Evolutionary conservation across 2,888 invertebrate species (phyloP), one percentile per base, ranked within the genome.

Genomic region (Melieria picta): DNA sequence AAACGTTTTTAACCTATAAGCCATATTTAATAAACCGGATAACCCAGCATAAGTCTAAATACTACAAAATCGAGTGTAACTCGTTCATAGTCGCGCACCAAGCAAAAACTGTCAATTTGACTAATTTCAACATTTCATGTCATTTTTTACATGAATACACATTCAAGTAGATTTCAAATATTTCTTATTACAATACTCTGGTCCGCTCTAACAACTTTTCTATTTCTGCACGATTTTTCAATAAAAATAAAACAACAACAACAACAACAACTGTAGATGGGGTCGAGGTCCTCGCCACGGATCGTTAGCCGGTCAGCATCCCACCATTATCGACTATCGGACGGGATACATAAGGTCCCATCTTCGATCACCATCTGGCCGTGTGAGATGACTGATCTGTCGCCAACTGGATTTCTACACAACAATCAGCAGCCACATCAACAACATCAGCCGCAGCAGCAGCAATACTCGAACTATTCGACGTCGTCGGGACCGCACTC

Each of bases 351-450:
- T 96, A 86, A 92, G 95, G 81, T 96, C 96, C 78, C 94, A 96
- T 88, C 91, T 97, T 81, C 92, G 96, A 80, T 96, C 96, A 82
- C 96, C 96, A 65, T 96, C 95, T 77, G 96, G 96, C 85, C 92
- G 96, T 88, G 96, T 96, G 87, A 91, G 96, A 92, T 96, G 94
- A 95, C 93, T 91, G 89, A 87, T 81, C 80, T 85, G 80, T 85
- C 86, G 80, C 85, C 87, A 78, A 84, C 85, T 74, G 84, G 84
- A 77, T 84, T 82, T 79, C 78, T 85, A 80, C 82, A 81, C 79
- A 79, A 77, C 76, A 81, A 79, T 78, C 77, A 78, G 64, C 75
- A 76, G 9, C 75, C 75, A 42, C 77, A 76, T 57, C 72, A 75
- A 9, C 80, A 78, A 73, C 82, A 81, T 65, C 83, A 80, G 55